phyloP scores from a whole-genome alignment of 2,113 vertebrate genomes.

The Polypterus bichir region DNA sequence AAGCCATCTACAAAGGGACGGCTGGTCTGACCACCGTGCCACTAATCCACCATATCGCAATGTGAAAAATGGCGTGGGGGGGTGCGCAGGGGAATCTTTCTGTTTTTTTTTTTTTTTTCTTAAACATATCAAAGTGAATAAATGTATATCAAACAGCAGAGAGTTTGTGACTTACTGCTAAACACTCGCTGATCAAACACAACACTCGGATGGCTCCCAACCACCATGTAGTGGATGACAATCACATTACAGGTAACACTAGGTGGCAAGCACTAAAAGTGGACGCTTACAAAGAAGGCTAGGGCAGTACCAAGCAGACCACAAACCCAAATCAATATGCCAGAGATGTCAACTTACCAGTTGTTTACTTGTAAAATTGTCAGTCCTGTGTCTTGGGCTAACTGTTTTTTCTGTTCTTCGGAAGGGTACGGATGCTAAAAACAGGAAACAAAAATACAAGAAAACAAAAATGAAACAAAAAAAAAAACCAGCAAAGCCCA shows the following conservation, averaged over 20 bases:
- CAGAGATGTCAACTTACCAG: constrained; percentile 73
- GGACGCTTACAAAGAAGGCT: no score
- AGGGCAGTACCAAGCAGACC: no score
- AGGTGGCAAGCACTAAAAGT: no score
- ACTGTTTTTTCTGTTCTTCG: constrained; percentile 99
- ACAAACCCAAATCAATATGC: no score
- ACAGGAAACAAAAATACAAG: constrained; percentile 21
- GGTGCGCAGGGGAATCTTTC: constrained; percentile 32
- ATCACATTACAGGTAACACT: no score
- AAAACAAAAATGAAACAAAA: constrained; percentile 46
- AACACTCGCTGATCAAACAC: constrained; percentile 40
- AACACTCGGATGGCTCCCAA: constrained; percentile 39
- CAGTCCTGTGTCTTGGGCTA: constrained; percentile 98
- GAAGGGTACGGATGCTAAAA: constrained; percentile 95
- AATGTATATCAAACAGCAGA: constrained; percentile 54
- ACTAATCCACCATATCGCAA: constrained; percentile 72
- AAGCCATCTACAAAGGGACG: constrained; percentile 90
- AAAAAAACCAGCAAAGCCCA: constrained; percentile 22
- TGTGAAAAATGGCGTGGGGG: constrained; percentile 42
- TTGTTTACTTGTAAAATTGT: constrained; percentile 99
- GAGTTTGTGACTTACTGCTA: constrained; percentile 32
- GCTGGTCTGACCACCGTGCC: constrained; percentile 61
- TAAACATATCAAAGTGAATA: constrained; percentile 59
- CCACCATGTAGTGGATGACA: constrained; percentile 15
- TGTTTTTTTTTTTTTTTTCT: constrained; percentile 28